Evolutionary conservation across 2,888 invertebrate species (phyloP).

Genomic region (Sinotaia quadrata): DNA sequence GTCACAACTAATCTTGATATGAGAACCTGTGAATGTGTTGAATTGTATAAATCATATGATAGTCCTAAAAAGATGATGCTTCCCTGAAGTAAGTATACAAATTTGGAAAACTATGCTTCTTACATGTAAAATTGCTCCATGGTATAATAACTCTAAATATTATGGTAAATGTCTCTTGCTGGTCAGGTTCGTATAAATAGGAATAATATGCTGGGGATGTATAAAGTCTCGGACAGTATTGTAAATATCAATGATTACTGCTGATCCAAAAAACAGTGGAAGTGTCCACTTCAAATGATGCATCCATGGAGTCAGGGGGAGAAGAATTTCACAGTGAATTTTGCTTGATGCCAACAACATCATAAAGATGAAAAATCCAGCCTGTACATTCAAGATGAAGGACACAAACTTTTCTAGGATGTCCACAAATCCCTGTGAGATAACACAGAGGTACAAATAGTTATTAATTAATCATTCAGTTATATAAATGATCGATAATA

Average conservation of each 20-base stretch:
- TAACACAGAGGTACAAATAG: background rate
- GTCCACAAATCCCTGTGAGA: conserved; percentile 64
- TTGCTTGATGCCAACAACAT: conserved; percentile 57
- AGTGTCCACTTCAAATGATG: conserved; percentile 53
- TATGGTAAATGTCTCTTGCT: too few relatives aligned
- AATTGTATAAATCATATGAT: too few relatives aligned
- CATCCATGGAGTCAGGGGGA: conserved; percentile 55
- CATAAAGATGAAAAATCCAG: conserved; percentile 63
- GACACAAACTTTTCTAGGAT: conserved; percentile 69
- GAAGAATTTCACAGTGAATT: conserved; percentile 49
- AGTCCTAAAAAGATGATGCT: too few relatives aligned
- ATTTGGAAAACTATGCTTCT: too few relatives aligned
- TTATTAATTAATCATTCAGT: too few relatives aligned
- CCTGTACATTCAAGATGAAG: conserved; percentile 64
- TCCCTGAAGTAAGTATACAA: too few relatives aligned
- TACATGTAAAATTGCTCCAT: too few relatives aligned
- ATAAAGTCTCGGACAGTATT: conserved; percentile 22
- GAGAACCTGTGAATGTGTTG: too few relatives aligned
- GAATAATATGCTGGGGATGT: conserved; percentile 7
- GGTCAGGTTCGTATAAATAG: background rate
- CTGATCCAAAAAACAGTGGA: conserved; percentile 66
- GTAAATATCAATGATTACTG: conserved; percentile 48
- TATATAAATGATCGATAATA: too few relatives aligned
- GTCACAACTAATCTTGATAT: too few relatives aligned
- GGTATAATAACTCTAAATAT: too few relatives aligned